Evolutionary conservation across 1,140 invertebrate genomes (phyloP), one percentile per base, ranked within the genome.

Genomic region (Drosophila sechellia): DNA sequence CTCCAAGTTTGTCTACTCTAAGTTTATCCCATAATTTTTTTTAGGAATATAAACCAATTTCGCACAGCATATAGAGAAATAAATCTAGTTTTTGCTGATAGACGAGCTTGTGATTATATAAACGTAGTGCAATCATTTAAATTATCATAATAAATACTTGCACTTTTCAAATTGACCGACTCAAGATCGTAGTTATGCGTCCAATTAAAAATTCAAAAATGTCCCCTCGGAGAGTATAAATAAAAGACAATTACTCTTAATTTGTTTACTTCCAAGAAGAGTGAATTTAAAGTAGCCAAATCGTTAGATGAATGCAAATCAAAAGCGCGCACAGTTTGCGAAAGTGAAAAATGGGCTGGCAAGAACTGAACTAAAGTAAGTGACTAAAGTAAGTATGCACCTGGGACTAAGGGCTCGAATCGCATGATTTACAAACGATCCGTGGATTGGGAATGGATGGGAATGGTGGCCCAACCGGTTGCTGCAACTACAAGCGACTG

Each of bases 311-410:
- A n/a, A 22, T 43, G 55, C 4, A 57, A 57, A 46, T 57, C 27
- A 61, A 58, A 17, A 50, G 27, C 15, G n/a, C 12, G 8, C 15
- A 31, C 45, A 40, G 1, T 31, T 25, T 34, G 53, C 12, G 17
- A 61, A 61, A 61, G 37, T 61, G 15, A 61, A 61, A 31, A 61
- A 61, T 61, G 27, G 39, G 10, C 12, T 54, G 27, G 56, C 56
- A 52, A 35, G 37, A 49, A 15, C 22, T 6, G n/a, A 27, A 3
- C 13, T 13, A 27, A 10, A 25, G 20, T 17, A 37, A 53, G 20
- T 22, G 20, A 22, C 20, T 22, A 22, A 22, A 49, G 25, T n/a
- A 15, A 1, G n/a, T 49, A 31, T 49, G 27, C 5, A 8, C 6
- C n/a, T 49, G 12, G 39, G 15, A 12, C 22, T 31, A 49, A 49